phyloP scores from a whole-genome alignment of 2,888 invertebrate species.

The Cephus sareptanus region DNA sequence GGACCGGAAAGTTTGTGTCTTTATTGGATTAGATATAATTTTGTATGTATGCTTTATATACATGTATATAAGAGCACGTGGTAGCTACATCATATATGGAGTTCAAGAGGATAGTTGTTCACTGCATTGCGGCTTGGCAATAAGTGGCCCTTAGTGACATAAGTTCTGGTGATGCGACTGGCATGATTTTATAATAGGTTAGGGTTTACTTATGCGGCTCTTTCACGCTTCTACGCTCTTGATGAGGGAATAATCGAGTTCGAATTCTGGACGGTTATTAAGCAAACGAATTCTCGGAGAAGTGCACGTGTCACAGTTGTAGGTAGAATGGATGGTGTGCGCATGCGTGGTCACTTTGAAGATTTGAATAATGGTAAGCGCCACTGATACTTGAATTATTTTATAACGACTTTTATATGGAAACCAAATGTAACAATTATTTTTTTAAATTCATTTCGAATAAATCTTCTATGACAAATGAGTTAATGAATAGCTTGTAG shows the following conservation, averaged over 20 bases:
- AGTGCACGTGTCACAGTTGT: neutral
- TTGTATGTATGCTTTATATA: neutral
- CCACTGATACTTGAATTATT: neutral
- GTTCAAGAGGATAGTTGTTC: neutral
- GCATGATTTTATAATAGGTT: neutral
- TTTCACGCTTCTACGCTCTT: neutral
- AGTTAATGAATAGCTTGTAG: too few relatives aligned
- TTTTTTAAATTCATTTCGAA: neutral
- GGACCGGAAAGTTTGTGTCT: neutral
- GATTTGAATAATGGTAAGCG: neutral
- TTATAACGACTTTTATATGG: neutral
- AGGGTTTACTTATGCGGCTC: neutral
- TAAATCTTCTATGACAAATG: too few relatives aligned
- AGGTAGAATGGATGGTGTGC: neutral
- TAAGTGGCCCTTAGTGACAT: neutral
- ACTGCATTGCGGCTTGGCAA: neutral
- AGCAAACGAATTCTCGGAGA: neutral
- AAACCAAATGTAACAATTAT: neutral
- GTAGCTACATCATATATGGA: neutral
- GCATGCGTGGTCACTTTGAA: neutral
- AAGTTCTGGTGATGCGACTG: neutral
- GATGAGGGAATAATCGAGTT: neutral
- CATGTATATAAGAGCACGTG: neutral
- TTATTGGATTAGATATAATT: neutral
- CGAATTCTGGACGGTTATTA: neutral